A percentile compares a stretch with the other conserved stretches of the same genome.
Evolutionary conservation across 1,140 invertebrate species (phyloP).

Genomic region (Maniola jurtina): DNA sequence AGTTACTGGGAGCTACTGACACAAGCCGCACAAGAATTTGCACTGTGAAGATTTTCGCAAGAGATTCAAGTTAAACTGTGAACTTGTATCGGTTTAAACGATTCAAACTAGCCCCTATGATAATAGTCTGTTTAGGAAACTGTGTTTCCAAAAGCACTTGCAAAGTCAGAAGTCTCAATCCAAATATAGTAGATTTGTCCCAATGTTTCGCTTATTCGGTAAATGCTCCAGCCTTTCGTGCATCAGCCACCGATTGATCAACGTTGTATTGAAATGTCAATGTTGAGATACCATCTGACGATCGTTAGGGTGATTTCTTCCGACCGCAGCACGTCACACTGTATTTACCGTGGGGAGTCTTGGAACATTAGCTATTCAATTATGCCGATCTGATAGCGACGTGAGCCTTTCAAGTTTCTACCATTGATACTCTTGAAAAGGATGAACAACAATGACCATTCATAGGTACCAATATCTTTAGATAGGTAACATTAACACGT

Average conservation of each 20-base stretch:
- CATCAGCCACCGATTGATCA: constrained; percentile 30
- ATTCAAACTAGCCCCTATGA: no score
- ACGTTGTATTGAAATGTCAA: constrained; percentile 72
- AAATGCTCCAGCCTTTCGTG: constrained; percentile 24
- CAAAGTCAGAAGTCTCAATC: neutral
- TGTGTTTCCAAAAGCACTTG: neutral
- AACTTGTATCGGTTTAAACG: no score
- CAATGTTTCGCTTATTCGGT: constrained; percentile 18
- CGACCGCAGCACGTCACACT: constrained; percentile 37
- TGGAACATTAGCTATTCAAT: constrained; percentile 67
- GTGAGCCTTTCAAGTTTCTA: constrained; percentile 47
- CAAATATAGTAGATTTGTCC: constrained; percentile 18
- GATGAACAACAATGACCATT: constrained; percentile 50
- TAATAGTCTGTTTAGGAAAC: no score
- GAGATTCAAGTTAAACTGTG: no score
- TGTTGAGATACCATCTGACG: constrained; percentile 60
- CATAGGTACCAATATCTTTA: constrained; percentile 41
- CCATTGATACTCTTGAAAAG: constrained; percentile 49
- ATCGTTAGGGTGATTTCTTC: constrained; percentile 61
- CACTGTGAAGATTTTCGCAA: no score
- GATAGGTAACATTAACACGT: constrained; percentile 43
- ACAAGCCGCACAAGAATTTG: no score
- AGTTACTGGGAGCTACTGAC: no score
- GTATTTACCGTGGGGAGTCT: constrained; percentile 46
- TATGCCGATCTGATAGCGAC: constrained; percentile 67